Percentiles rank a stretch among this genome's conserved stretches.
Evolutionary conservation across 2,888 invertebrate species (phyloP).

Genomic region (Lasiommata megera): DNA sequence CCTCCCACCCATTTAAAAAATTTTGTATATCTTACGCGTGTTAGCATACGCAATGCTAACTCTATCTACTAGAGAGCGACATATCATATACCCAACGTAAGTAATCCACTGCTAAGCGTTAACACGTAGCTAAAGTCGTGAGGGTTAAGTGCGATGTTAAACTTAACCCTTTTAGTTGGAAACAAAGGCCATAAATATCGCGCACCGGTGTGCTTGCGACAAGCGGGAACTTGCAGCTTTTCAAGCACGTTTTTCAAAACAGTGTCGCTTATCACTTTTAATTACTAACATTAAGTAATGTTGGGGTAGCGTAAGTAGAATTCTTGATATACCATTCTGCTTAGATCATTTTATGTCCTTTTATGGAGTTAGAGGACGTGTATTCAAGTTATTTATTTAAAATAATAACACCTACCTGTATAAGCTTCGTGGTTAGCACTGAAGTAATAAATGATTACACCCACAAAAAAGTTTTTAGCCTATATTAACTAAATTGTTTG

Average conservation of each 20-base stretch:
- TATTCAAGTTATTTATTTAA: too few species aligned
- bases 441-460: too few species aligned
- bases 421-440: too few species aligned
- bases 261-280: not conserved
- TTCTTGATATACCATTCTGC: not conserved
- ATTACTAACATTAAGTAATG: not conserved
- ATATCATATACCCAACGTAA: conserved; percentile 24
- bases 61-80: conserved; percentile 22
- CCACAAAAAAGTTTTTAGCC: too few species aligned
- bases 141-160: conserved; percentile 56
- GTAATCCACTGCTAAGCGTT: conserved; percentile 49
- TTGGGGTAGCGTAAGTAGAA: not conserved
- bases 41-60: too few species aligned
- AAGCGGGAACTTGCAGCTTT: conserved; percentile 32
- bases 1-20: too few species aligned
- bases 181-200: conserved; percentile 59
- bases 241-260: conserved; percentile 7
- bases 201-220: conserved; percentile 38
- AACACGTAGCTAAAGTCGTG: conserved; percentile 43
- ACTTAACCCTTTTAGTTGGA: conserved; percentile 64
- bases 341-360: not conserved
- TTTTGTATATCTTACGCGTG: too few species aligned
- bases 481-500: too few species aligned
- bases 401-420: too few species aligned
- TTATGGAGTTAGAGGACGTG: too few species aligned